Percentiles rank a stretch among this genome's conserved stretches.
Conservation (phyloP, 2,113 vertebrate species). For the Hepsetus odoe region DNA sequence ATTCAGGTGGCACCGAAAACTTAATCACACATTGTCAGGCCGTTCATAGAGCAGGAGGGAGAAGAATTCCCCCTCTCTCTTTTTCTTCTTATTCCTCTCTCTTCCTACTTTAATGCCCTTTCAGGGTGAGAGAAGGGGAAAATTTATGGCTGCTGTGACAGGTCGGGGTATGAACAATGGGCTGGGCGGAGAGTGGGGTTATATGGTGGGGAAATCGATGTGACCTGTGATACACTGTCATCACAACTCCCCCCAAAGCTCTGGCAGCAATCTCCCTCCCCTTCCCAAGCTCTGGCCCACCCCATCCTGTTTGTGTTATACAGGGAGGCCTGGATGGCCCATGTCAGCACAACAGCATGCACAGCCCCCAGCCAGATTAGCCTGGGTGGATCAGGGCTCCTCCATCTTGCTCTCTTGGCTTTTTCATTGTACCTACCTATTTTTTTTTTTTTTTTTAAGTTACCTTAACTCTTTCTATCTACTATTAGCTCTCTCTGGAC, state of each 20-base stretch:
- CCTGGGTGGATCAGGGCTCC: slow-evolving; percentile 47
- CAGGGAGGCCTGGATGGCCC: slow-evolving; percentile 78
- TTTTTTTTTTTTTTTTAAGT: slow-evolving; percentile 22
- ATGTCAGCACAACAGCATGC: slow-evolving; percentile 71
- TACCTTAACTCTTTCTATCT: neutral
- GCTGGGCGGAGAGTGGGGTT: slow-evolving; percentile 83
- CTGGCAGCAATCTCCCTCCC: neutral
- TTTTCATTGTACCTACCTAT: neutral
- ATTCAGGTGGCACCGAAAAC: slow-evolving; percentile 46
- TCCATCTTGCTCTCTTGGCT: slow-evolving; percentile 11
- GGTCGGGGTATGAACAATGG: slow-evolving; percentile 87
- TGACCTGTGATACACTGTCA: slow-evolving; percentile 87
- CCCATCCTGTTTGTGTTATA: slow-evolving; percentile 86
- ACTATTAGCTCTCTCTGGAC: neutral
- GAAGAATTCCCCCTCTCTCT: slow-evolving; percentile 17
- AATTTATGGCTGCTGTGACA: slow-evolving; percentile 84
- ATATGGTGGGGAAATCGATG: slow-evolving; percentile 89
- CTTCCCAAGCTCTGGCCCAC: slow-evolving; percentile 57
- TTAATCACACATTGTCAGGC: slow-evolving; percentile 54
- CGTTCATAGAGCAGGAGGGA: slow-evolving; percentile 28
- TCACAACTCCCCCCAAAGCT: slow-evolving; percentile 76
- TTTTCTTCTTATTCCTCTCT: slow-evolving; percentile 67
- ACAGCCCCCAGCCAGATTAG: slow-evolving; percentile 80
- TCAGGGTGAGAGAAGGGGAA: slow-evolving; percentile 15
- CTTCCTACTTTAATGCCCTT: slow-evolving; percentile 82